Conservation (phyloP, 2,113 vertebrate species). For the Zapornia atra region DNA sequence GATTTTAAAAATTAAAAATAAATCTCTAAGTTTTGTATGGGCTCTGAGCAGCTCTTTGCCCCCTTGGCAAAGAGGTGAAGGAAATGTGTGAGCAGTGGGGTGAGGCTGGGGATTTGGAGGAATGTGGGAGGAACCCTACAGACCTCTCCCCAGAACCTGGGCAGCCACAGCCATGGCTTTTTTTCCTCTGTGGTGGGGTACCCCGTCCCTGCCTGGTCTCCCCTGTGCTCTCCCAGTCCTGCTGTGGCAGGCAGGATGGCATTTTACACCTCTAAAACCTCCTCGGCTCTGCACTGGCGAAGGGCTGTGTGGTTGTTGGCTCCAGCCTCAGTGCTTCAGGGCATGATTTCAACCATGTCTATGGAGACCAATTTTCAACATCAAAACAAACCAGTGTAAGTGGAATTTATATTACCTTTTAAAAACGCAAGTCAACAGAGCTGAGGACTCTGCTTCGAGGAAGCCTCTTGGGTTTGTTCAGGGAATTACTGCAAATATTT, state of each 20-base stretch:
- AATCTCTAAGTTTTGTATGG: background rate
- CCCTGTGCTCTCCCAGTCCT: background rate
- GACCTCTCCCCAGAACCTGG: background rate
- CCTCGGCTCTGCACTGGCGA: slow-evolving; percentile 62
- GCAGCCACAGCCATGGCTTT: background rate
- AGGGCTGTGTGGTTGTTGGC: slow-evolving; percentile 76
- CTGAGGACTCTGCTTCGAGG: slow-evolving; percentile 62
- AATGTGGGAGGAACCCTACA: fast-evolving
- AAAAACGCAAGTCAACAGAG: slow-evolving; percentile 76
- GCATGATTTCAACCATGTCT: slow-evolving; percentile 78
- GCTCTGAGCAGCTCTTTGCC: background rate
- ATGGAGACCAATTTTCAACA: slow-evolving; percentile 82
- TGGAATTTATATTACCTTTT: slow-evolving; percentile 75
- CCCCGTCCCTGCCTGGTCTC: background rate
- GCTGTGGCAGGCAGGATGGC: background rate
- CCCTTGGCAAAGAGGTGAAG: background rate
- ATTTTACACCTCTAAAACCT: slow-evolving; percentile 67
- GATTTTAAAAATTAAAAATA: background rate
- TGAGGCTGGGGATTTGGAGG: background rate
- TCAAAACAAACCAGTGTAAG: slow-evolving; percentile 79
- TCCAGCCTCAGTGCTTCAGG: slow-evolving; percentile 45
- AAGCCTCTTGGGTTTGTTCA: slow-evolving; percentile 52
- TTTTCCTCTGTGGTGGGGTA: background rate
- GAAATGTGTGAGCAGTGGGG: background rate
- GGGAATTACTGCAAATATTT: slow-evolving; percentile 56